These are phyloP conservation scores for Aegithalos caudatus DNA, from an alignment of 2,113 vertebrate genomes.

Conservation along the genomic window DNA sequence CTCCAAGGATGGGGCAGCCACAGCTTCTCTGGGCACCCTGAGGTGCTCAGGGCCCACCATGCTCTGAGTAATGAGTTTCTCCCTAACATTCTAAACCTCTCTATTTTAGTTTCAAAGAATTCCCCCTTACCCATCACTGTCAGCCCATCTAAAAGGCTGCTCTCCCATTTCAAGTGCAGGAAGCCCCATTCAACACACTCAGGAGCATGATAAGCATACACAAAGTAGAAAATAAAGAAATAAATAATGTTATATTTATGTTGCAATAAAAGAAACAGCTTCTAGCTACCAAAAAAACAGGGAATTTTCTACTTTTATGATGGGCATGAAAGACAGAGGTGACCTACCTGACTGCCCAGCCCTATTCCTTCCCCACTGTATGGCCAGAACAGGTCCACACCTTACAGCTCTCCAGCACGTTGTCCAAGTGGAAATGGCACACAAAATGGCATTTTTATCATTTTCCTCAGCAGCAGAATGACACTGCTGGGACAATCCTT, in stretches of 20 bases:
- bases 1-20: neutral
- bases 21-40: neutral
- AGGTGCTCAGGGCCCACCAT: neutral
- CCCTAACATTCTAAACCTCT: neutral
- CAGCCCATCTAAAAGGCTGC: neutral
- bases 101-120: neutral
- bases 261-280: neutral
- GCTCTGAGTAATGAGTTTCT: neutral
- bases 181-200: neutral
- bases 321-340: neutral
- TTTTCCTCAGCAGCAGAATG: neutral
- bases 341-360: neutral
- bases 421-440: neutral
- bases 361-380: neutral
- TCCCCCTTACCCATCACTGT: neutral
- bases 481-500: slow-evolving; percentile 21
- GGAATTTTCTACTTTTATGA: neutral
- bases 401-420: neutral
- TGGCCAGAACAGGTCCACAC: neutral
- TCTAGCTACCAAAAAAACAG: neutral
- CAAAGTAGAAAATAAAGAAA: neutral
- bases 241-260: neutral
- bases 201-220: neutral
- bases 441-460: neutral
- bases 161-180: neutral